phyloP scores from a whole-genome alignment of 2,113 vertebrate genomes.

The Colius striatus region DNA sequence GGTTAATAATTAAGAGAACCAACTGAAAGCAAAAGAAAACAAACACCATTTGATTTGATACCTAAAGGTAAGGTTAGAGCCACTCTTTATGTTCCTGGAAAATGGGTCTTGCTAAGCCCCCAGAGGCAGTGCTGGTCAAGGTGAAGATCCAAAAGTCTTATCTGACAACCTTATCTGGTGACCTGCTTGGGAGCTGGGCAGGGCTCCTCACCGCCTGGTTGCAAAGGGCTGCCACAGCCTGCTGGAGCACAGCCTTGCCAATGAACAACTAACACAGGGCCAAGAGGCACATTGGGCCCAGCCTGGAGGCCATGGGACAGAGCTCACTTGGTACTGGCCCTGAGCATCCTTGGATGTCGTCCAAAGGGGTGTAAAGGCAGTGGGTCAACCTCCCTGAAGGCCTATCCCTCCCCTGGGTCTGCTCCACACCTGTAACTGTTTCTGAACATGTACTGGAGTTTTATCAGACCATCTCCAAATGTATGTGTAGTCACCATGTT shows the following conservation, averaged over 20 bases:
- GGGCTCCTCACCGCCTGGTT: not conserved
- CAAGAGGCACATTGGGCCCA: not conserved
- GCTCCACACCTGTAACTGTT: too few relatives aligned
- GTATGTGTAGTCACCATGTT: not conserved
- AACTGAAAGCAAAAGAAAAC: constrained; percentile 2
- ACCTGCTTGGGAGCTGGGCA: fast-evolving
- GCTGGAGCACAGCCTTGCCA: fast-evolving
- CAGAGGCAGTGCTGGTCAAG: fast-evolving
- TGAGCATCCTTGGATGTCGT: not conserved
- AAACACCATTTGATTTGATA: not conserved
- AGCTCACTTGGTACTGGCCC: not conserved
- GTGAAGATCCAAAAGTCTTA: not conserved
- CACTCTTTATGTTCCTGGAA: not conserved
- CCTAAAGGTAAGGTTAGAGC: not conserved
- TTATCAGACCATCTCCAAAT: not conserved
- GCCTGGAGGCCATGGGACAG: not conserved
- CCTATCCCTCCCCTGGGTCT: not conserved
- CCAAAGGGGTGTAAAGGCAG: not conserved
- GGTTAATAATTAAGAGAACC: constrained; percentile 35
- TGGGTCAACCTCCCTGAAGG: not conserved
- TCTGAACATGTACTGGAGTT: not conserved
- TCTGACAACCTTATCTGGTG: not conserved
- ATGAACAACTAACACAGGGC: not conserved
- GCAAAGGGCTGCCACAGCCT: not conserved
- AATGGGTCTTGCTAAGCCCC: not conserved